Conservation (phyloP, 1,140 invertebrate species). For the Ostrea denselamellosa region DNA sequence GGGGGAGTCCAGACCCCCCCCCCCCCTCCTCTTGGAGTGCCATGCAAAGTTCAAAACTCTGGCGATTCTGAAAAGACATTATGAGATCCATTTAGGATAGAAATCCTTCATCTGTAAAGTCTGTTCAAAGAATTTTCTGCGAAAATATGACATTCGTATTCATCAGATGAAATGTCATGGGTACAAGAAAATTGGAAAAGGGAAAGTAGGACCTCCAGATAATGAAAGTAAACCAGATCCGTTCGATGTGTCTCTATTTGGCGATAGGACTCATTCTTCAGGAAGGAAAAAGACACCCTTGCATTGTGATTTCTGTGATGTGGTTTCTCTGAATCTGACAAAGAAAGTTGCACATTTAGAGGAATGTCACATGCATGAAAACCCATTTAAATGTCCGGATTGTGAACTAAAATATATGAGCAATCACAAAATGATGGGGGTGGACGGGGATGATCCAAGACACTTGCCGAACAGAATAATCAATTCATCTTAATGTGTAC, state of each 20-base stretch:
- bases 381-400: constrained; percentile 21
- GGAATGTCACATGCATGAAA: neutral
- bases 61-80: constrained; percentile 38
- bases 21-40: too few species aligned
- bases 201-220: constrained; percentile 34
- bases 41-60: constrained; percentile 22
- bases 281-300: constrained; percentile 12
- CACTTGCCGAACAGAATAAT: too few species aligned
- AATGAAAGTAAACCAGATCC: constrained; percentile 21
- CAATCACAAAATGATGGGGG: too few species aligned
- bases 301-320: constrained; percentile 21
- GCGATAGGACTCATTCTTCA: constrained; percentile 21
- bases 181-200: constrained; percentile 38
- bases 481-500: too few species aligned
- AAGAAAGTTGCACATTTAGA: constrained; percentile 39
- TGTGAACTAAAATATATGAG: too few species aligned
- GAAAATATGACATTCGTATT: constrained; percentile 49
- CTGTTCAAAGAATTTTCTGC: constrained; percentile 41
- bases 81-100: constrained; percentile 39
- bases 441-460: too few species aligned
- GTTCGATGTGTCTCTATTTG: constrained; percentile 13
- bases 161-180: constrained; percentile 45
- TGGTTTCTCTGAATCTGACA: neutral
- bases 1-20: too few species aligned
- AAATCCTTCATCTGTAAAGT: constrained; percentile 45